Evolutionary conservation across 2,113 vertebrate species (phyloP), one percentile per base, ranked within the genome.

Genomic region (Dissostichus mawsoni): DNA sequence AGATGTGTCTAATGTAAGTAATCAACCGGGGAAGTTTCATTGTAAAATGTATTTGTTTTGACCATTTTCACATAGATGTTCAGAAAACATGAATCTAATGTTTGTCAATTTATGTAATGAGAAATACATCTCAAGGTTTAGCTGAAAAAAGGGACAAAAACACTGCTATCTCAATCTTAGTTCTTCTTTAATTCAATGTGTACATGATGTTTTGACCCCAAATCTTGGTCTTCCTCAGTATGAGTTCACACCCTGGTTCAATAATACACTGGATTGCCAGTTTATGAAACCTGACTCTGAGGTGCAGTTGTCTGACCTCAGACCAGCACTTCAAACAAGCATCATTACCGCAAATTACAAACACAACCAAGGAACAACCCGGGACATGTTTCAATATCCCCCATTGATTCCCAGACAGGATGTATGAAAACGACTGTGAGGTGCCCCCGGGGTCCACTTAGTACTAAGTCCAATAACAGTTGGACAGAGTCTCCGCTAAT

Each of bases 381-480:
- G 5, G 58, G 75, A 81, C 58, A 83, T 77, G 82, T 91, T 90
- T 87, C 85, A 86, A 88, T 92, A 91, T 87, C 33, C 66, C 20
- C 17, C 72, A 94, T 89, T 82, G 87, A 93, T 92, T 72, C 72
- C 36, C 47, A 82, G 74, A 91, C 75, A 67, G 69, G 77, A 82
- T 76, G 76, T 89, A 87, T 89, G 79, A 90, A 86, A 83, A 82
- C 65, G 53, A 69, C 84, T 55, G 69, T 8, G 56, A 86, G 36
- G 87, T 52, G 29, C 62, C 90, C 71, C 90, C 9, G 4, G 89
- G 88, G 89, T 69, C 84, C 89, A 90, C 89, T 92, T 91, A 91
- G 77, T 76, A 79, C 76, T 57, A 20, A 81, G 82, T 85, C 90
- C 89, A 90, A 90, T 93, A 93, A 90, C 57, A 74, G 78, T 90